Base-by-base conservation (phyloP, 2,888 invertebrate species). In the Apodemia mormo region DNA sequence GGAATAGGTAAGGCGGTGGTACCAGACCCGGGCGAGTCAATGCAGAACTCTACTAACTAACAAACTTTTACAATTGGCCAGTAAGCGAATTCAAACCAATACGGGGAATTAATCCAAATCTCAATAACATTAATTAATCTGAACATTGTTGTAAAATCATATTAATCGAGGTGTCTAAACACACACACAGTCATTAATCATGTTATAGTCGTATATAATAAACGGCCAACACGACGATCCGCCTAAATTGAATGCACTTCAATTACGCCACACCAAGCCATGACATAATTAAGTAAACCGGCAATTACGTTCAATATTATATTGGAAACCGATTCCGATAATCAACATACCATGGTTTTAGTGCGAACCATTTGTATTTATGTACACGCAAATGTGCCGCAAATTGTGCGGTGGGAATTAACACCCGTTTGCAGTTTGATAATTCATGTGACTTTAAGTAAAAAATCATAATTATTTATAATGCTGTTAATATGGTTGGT, bases 211-310 rank as follows among this genome's bases (percentile, higher is more conserved):
- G 30, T 49, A 45, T 30, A 45, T 49, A 33, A 45, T 52, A 22
- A 52, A 52, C 66, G 14, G 66, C 52, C 30, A 66, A 66, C 49
- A 52, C 30, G n/a, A 29, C 14, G 30, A 54, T 30, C 14, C 30
- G 66, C 22, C 37, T 64, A 45, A 52, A 61, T 68, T 68, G 65
- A 68, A 65, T 65, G 64, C 64, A 37, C 49, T 22, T 22, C 65
- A 52, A 64, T 68, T 68, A 68, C 43, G 37, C 49, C 37, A 37
- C 33, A 68, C 68, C 49, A 71, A 70, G 66, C 66, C 40, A 61
- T 22, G 70, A 56, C 40, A 40, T 66, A 68, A 69, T 70, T 61
- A 69, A 68, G 68, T 72, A 69, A 70, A 72, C 54, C 68, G 66
- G 66, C 70, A 43, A 69, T 68, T 69, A 69, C 72, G 68, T 68